Base-by-base conservation (phyloP, 1,140 invertebrate species). In the Achatina immaculata region DNA sequence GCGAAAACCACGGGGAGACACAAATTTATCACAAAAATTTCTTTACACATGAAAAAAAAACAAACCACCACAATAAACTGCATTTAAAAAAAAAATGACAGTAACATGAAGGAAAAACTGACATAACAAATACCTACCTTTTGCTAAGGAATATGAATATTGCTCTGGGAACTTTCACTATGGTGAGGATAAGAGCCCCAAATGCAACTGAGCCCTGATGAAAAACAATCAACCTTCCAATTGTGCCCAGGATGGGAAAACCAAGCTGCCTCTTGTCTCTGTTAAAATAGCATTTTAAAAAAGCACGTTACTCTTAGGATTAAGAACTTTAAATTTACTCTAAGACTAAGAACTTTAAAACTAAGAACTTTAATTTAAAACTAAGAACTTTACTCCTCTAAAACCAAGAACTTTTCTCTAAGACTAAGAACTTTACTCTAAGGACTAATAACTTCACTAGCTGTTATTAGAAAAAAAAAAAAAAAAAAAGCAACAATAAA, bases 121-220 rank as follows among this genome's bases (percentile, higher is more conserved):
- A n/a, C 45, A 62, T 2, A 34, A 62, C 31, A 9, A 62, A 31
- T 3, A 48, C 76, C 68, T 45, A 98, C 96, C 95, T 96, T 85
- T 94, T 93, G 87, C 96, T 93, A 45, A 97, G 87, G 91, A 95
- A 97, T 69, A 95, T 95, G 58, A 97, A 92, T 83, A 98, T 95
- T n/a, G 96, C 92, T 76, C 96, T 92, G 6, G 96, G 96, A 55
- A 98, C 92, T 92, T 97, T 97, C 84, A 98, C 96, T 36, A 97
- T 88, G 0, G 96, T 97, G 81, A 98, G 98, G 34, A 98, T 91
- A 75, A 98, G 94, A 0, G 96, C 96, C 19, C 97, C 97, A 88
- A 97, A 95, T 0, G 96, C 97, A 0, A 97, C 95, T 1, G 96
- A 97, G 21, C 97, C 97, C 82, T 98, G 91, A 91, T 98, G 96